Base-by-base conservation (phyloP, 2,797 vertebrate species). In the Poeciliopsis turneri region DNA sequence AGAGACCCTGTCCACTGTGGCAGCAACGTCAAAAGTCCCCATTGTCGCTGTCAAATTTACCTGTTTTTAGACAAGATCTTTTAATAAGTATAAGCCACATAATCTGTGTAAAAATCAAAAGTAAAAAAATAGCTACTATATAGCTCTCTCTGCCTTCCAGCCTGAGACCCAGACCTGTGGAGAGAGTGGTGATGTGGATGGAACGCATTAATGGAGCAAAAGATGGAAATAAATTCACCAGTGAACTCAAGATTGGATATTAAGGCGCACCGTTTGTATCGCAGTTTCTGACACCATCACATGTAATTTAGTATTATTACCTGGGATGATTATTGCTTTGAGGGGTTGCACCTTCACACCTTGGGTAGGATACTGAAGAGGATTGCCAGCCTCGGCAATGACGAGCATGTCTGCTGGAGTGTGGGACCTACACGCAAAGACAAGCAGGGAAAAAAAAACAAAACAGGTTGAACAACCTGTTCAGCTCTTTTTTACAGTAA, bases 301-400 rank as follows among this genome's bases (percentile, higher is more conserved):
- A 10, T 53, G 7, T 18, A 1, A 33, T 57, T 33, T 49, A 20
- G 25, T 73, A 49, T 12, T 46, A 2, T 84, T 88, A 97, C 97
- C 97, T 90, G 97, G 97, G 80, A 98, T 95, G 81, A 97, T 81
- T 84, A 97, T 94, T 2, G 96, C 97, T 89, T 95, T 95, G 74
- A 97, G 95, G 1, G 97, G 97, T 71, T 92, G 96, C 76, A 98
- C 97, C 77, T 96, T 95, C 75, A 98, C 95, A 0, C 97, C 97
- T 85, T 98, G 97, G 5, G 93, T 93, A 0, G 97, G 97, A 81
- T 96, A 98, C 84, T 97, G 96, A 74, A 98, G 94, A 20, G 97
- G 97, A 82, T 87, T 97, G 89, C 97, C 97, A 80, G 97, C 96
- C 45, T 95, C 93, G 23, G 96, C 96, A 53, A 98, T 83, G 49